Percentiles rank a stretch among this genome's conserved stretches.
Conservation (phyloP, 2,113 vertebrate genomes). For the Caretta caretta region DNA sequence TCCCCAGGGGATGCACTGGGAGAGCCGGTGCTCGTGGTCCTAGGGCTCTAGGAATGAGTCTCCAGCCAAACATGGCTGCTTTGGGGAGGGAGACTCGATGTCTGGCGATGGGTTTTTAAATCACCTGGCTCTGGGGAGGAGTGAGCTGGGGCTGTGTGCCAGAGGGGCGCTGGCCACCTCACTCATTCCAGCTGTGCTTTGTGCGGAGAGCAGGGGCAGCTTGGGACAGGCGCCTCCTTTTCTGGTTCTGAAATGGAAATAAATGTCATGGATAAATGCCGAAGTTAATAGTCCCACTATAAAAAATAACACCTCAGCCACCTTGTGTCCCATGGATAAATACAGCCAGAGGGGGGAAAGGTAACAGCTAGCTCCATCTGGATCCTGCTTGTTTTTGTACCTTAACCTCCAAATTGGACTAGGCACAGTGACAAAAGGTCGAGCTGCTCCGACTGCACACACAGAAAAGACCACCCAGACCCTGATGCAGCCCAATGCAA, state of each 20-base stretch:
- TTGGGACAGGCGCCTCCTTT: background rate
- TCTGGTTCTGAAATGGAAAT: background rate
- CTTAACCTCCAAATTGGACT: accelerated
- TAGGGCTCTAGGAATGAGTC: background rate
- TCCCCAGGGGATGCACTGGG: background rate
- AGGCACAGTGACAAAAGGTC: too few species aligned
- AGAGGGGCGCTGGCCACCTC: background rate
- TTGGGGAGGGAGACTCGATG: background rate
- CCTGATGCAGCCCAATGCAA: accelerated
- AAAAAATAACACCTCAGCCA: background rate
- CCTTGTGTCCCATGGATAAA: accelerated
- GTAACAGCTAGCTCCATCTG: accelerated
- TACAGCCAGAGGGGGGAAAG: background rate
- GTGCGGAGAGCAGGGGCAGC: background rate
- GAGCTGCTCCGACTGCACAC: background rate
- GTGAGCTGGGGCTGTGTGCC: background rate
- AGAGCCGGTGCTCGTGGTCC: background rate
- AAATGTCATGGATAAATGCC: background rate
- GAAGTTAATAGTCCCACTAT: background rate
- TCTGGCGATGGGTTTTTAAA: background rate
- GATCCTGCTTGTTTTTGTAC: background rate
- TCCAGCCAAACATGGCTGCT: background rate
- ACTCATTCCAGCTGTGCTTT: background rate
- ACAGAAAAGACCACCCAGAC: accelerated
- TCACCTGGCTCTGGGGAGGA: background rate